Conservation (phyloP, 2,113 vertebrate species). For the Nicator chloris region DNA sequence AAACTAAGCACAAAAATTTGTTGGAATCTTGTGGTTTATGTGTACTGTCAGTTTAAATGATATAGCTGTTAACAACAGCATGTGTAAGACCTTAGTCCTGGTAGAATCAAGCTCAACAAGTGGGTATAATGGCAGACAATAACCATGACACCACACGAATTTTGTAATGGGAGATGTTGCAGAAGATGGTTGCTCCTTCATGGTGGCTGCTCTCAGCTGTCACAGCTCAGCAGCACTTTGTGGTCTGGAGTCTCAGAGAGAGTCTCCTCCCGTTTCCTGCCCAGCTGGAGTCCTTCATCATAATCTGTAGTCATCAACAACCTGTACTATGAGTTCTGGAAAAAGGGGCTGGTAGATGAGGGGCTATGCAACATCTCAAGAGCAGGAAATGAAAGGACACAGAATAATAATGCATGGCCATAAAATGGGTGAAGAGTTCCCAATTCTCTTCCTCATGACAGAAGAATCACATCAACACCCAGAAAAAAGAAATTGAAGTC, state of each 20-base stretch:
- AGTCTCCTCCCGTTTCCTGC: neutral
- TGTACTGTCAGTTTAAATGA: neutral
- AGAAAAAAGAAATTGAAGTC: neutral
- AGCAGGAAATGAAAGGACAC: neutral
- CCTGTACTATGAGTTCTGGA: neutral
- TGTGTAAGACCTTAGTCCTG: neutral
- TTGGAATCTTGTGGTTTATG: neutral
- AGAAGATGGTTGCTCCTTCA: neutral
- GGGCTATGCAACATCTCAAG: neutral
- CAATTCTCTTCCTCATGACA: neutral
- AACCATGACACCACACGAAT: neutral
- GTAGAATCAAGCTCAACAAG: neutral
- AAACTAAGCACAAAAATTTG: neutral
- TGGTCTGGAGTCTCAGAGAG: neutral
- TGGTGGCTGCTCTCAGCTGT: neutral
- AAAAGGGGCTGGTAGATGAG: neutral
- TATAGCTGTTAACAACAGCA: neutral
- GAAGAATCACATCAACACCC: neutral
- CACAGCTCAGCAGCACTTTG: neutral
- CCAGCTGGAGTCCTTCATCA: neutral
- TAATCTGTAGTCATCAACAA: neutral
- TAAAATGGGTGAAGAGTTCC: neutral
- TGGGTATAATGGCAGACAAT: neutral
- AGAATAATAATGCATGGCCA: neutral
- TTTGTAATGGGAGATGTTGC: neutral